phyloP scores from a whole-genome alignment of 2,113 vertebrate species.

The Chaetodon trifascialis region DNA sequence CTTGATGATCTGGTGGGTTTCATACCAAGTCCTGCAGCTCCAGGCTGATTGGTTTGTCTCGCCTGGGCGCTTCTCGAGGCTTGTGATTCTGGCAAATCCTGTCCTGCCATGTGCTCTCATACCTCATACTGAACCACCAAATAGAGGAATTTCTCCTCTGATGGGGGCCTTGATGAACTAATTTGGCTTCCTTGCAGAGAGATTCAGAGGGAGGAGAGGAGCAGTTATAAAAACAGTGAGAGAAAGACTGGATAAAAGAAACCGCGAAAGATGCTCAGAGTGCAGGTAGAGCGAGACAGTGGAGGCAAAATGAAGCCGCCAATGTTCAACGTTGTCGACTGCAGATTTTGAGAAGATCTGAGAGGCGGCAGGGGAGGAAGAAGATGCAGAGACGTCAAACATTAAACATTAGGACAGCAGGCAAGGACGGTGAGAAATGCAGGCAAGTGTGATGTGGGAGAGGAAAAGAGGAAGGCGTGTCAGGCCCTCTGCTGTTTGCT shows the following conservation, averaged over 20 bases:
- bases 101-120: neutral
- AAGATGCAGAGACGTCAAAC: neutral
- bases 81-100: constrained; percentile 15
- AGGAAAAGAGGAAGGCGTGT: neutral
- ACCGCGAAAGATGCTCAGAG: neutral
- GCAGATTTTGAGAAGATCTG: neutral
- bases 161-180: constrained; percentile 23
- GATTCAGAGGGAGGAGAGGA: constrained; percentile 23
- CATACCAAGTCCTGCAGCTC: constrained; percentile 38
- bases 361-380: neutral
- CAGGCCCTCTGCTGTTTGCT: neutral
- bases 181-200: constrained; percentile 33
- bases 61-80: constrained; percentile 10
- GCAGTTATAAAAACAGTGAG: neutral
- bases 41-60: constrained; percentile 45
- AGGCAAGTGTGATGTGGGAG: too few species aligned
- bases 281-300: neutral
- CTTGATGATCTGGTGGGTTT: constrained; percentile 23
- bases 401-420: neutral
- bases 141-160: constrained; percentile 35
- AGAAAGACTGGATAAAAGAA: neutral
- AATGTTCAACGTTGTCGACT: neutral
- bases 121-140: constrained; percentile 24
- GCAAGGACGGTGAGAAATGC: neutral
- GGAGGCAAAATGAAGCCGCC: neutral